Base-by-base conservation (phyloP, 2,888 invertebrate species). In the Dendrolimus houi region DNA sequence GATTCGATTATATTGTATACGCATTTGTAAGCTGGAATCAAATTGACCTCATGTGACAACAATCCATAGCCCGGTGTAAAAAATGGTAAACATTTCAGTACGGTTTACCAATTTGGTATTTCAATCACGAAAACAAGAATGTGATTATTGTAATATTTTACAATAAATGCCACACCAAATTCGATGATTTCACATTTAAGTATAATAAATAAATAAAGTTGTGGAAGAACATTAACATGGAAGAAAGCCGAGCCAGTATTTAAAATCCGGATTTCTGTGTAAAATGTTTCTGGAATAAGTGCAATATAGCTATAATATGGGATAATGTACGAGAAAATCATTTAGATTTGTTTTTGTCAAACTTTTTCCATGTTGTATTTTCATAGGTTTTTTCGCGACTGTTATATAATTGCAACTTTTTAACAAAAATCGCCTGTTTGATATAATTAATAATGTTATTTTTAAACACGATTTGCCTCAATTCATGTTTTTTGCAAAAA, bases 231-330 rank as follows among this genome's bases (percentile, higher is more conserved):
- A 76, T 76, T 69, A 75, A 77, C 71, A 77, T 81, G 77, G 75
- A 81, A 79, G 71, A 81, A 77, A 87, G 79, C 89, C 89, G 89
- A 90, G 89, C 89, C 89, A 90, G 85, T 89, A 87, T 86, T 86
- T 84, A 83, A 85, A 83, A 83, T 80, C 86, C 81, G 83, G 85
- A 87, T 86, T 84, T 87, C 80, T 81, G 79, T 85, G 81, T 83
- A 84, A 76, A 79, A 72, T 75, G 70, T 80, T 79, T 83, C 75
- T 75, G 75, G 77, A 74, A 72, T 83, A 83, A 84, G 85, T 87
- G 87, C 87, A 88, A 84, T 86, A 85, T 87, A 88, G 83, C 69
- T 83, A 75, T 86, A 86, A 82, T 76, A 62, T 77, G 74, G 71
- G 75, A 73, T 78, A 73, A 75, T 70, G 67, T 68, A 71, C 67